Conservation (phyloP, 2,888 invertebrate species). For the Cephus rjabovi region DNA sequence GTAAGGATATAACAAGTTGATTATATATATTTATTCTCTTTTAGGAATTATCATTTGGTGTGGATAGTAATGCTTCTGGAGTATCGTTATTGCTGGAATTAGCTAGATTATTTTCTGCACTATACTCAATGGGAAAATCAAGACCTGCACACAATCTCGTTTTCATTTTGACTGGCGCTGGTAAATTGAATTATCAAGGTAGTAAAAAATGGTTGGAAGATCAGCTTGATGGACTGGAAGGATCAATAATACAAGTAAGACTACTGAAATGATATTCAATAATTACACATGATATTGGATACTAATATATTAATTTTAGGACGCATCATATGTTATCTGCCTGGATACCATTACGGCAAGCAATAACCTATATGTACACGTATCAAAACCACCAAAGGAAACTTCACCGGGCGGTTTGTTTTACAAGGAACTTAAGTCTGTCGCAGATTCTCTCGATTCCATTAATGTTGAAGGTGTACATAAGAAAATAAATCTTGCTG, state of each 20-base stretch:
- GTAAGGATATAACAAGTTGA: background rate
- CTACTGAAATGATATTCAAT: background rate
- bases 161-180: constrained; percentile 91
- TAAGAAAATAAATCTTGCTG: constrained; percentile 97
- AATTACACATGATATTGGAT: background rate
- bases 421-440: constrained; percentile 73
- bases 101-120: constrained; percentile 86
- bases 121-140: constrained; percentile 81
- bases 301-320: constrained; percentile 69
- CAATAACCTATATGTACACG: constrained; percentile 85
- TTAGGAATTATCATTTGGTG: constrained; percentile 87
- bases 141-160: constrained; percentile 83
- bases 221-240: constrained; percentile 83
- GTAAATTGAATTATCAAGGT: constrained; percentile 94
- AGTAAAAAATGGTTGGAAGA: constrained; percentile 97
- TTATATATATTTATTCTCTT: constrained; percentile 33
- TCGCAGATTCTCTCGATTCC: constrained; percentile 67
- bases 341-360: constrained; percentile 82
- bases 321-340: constrained; percentile 90
- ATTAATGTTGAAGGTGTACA: constrained; percentile 79
- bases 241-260: constrained; percentile 78
- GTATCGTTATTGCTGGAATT: constrained; percentile 89
- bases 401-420: constrained; percentile 80
- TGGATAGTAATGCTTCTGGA: constrained; percentile 94
- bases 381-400: constrained; percentile 94